phyloP scores from a whole-genome alignment of 2,797 vertebrate genomes.

The Sebastes trivittatus region DNA sequence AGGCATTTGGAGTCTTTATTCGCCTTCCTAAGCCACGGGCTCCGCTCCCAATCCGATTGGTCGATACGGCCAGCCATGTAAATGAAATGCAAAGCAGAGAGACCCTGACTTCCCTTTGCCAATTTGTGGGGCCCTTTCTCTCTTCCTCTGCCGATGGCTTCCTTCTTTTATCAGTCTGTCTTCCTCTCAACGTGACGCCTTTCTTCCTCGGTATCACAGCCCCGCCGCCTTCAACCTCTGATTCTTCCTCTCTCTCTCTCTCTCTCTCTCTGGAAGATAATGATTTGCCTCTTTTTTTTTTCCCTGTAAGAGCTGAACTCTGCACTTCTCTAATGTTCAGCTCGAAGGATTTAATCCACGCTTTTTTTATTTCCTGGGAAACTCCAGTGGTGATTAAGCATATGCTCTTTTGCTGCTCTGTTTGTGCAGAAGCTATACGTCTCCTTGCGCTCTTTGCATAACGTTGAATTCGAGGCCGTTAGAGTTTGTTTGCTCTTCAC shows the following conservation, averaged over 20 bases:
- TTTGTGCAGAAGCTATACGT: conserved; percentile 5
- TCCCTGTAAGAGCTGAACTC: conserved; percentile 72
- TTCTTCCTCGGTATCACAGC: conserved; percentile 62
- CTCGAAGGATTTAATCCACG: conserved; percentile 69
- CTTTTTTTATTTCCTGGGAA: conserved; percentile 69
- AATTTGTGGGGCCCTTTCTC: conserved; percentile 70
- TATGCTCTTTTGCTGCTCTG: conserved; percentile 39
- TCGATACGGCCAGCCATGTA: conserved; percentile 90
- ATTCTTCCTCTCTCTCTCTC: conserved; percentile 42
- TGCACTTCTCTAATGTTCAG: conserved; percentile 74
- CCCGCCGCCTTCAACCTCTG: conserved; percentile 58
- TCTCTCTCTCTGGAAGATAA: conserved; percentile 54
- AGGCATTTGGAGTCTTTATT: conserved; percentile 84
- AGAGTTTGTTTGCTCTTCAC: not conserved
- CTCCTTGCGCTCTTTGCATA: conserved; percentile 81
- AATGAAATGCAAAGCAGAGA: conserved; percentile 91
- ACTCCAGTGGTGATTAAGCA: conserved; percentile 69
- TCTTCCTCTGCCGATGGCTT: conserved; percentile 60
- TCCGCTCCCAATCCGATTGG: conserved; percentile 86
- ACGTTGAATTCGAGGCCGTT: conserved; percentile 9
- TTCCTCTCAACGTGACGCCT: conserved; percentile 61
- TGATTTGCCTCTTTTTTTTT: conserved; percentile 51
- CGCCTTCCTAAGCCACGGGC: conserved; percentile 80
- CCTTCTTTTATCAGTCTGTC: conserved; percentile 70
- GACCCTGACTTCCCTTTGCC: conserved; percentile 76